Evolutionary conservation across 2,888 invertebrate genomes (phyloP).

Genomic region (Drosophila multiciliata): DNA sequence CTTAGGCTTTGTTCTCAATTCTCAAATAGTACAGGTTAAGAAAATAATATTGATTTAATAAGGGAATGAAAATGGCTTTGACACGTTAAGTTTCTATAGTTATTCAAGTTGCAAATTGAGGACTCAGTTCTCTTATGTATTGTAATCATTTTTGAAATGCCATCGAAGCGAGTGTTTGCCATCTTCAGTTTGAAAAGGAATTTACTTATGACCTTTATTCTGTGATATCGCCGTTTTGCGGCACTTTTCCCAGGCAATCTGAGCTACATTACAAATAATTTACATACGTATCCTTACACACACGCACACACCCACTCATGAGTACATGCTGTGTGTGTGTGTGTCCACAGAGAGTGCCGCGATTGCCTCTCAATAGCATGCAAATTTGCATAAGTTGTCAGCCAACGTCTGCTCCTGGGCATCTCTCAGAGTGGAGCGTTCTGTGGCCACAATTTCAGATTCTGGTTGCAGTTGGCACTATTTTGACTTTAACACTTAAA

Average conservation of each 20-base stretch:
- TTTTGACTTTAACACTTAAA: conserved; percentile 48
- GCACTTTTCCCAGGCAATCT: conserved; percentile 34
- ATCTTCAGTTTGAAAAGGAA: conserved; percentile 64
- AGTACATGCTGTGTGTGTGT: background rate
- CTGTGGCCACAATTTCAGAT: conserved; percentile 39
- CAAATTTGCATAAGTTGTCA: conserved; percentile 78
- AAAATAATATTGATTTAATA: background rate
- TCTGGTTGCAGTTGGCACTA: conserved; percentile 47
- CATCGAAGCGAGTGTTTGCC: conserved; percentile 41
- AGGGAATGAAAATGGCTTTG: background rate
- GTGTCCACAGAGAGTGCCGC: conserved; percentile 28
- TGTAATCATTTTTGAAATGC: conserved; percentile 2
- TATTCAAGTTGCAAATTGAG: background rate
- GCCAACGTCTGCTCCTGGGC: conserved; percentile 54
- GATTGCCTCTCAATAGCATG: conserved; percentile 74
- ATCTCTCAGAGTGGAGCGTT: conserved; percentile 24
- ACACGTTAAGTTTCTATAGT: background rate
- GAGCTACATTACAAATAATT: conserved; percentile 63
- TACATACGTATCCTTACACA: conserved; percentile 42
- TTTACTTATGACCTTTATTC: conserved; percentile 73
- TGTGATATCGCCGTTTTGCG: conserved; percentile 58
- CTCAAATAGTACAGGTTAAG: background rate
- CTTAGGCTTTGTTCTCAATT: background rate
- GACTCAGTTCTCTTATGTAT: background rate
- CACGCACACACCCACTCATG: conserved; percentile 12